Base-by-base conservation (phyloP, 2,888 invertebrate genomes). In the Acrobasis consociella region DNA sequence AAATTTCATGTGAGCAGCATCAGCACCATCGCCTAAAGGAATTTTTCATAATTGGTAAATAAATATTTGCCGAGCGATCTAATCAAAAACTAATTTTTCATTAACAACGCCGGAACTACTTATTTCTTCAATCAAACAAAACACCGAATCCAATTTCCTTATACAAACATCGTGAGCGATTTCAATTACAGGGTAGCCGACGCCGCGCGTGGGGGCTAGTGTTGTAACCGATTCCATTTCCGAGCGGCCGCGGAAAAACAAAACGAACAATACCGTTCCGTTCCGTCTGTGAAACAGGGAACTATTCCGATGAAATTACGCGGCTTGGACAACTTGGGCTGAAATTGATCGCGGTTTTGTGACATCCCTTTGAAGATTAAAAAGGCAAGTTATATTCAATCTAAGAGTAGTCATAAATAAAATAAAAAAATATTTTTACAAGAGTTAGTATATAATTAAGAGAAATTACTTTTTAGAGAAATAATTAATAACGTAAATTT, bases 181-280 rank as follows among this genome's bases (percentile, higher is more conserved):
- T 71, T 69, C 74, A 74, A 77, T 75, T 75, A 75, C 70, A 65
- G 56, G 22, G 16, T 42, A 56, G 56, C 17, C 55, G 55, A 39
- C 15, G 55, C 55, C 49, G 58, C 31, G 55, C 13, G 58, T 61
- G 13, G 64, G n/a, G 63, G 74, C 68, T 72, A 67, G 65, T 68
- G 49, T 13, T 51, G 50, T 52, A n/a, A 38, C 60, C 59, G 72
- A 76, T 75, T 72, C 75, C 73, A 77, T 77, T 76, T 77, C 77
- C 74, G 72, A 38, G 49, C n/a, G 16, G 15, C 15, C 71, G 56
- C 59, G 64, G 56, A 67, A 71, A 31, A 31, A 52, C 31, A 52
- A 71, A 70, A 68, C 66, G 66, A 67, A 69, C 67, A 72, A 60
- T 58, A 46, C 49, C 50, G 52, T 60, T 52, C 49, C 50, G 52